Percentiles rank a stretch among this genome's conserved stretches.
These are phyloP conservation scores for Dicrurus megarhynchus DNA, from an alignment of 2,113 vertebrate species.

Conservation along the genomic window DNA sequence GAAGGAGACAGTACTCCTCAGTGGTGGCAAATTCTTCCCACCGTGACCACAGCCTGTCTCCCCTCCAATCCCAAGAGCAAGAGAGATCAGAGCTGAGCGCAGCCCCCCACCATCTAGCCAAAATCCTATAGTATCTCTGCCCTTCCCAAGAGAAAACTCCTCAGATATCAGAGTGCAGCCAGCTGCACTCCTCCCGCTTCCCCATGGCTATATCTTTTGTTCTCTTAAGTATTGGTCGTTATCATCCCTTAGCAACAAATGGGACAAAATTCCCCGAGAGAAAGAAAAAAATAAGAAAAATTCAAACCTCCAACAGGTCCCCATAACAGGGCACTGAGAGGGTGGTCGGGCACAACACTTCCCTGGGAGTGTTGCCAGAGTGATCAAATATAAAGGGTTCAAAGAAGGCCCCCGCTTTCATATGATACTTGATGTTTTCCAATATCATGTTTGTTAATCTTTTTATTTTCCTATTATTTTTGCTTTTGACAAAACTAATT, in stretches of 20 bases:
- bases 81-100: background rate
- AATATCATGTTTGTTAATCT: background rate
- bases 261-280: background rate
- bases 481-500: background rate
- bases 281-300: background rate
- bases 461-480: background rate
- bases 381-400: background rate
- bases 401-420: background rate
- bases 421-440: background rate
- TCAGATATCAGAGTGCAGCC: background rate
- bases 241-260: background rate
- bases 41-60: fast-evolving
- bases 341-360: background rate
- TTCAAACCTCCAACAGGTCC: background rate
- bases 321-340: too few relatives aligned
- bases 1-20: fast-evolving
- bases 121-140: background rate
- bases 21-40: background rate
- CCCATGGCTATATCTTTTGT: too few relatives aligned
- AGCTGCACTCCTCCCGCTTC: background rate
- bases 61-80: background rate
- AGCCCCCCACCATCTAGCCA: too few relatives aligned
- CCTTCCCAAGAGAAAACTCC: background rate
- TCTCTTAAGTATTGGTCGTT: background rate
- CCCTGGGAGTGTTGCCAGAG: background rate